phyloP scores from a whole-genome alignment of 2,113 vertebrate genomes.

The Carassius carassius region DNA sequence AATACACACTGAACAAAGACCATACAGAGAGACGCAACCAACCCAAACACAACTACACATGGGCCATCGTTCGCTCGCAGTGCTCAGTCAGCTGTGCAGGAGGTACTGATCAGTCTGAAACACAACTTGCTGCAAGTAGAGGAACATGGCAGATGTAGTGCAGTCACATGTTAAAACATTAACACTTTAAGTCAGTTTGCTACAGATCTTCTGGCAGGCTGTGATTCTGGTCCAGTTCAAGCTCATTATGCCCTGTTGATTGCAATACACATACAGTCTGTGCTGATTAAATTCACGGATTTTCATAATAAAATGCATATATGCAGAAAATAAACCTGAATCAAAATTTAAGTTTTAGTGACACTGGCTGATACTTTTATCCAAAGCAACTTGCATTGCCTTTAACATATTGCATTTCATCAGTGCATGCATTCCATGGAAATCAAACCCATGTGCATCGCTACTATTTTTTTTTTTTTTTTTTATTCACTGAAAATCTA shows the following conservation, averaged over 20 bases:
- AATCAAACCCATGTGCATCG: neutral
- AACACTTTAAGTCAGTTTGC: neutral
- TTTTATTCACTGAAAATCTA: neutral
- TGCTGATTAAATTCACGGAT: neutral
- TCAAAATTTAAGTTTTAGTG: neutral
- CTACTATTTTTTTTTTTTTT: neutral
- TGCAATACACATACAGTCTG: neutral
- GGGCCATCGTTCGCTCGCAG: conserved; percentile 80
- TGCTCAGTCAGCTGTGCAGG: conserved; percentile 85
- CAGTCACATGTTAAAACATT: neutral
- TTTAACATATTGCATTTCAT: neutral
- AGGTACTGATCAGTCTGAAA: conserved; percentile 70
- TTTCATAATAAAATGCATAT: neutral
- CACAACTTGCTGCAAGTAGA: neutral
- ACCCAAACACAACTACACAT: conserved; percentile 79
- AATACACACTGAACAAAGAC: conserved; percentile 77
- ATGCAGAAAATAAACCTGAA: neutral
- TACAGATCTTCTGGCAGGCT: neutral
- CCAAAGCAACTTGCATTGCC: neutral
- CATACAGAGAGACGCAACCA: conserved; percentile 64
- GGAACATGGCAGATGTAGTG: neutral
- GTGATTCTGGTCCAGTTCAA: neutral
- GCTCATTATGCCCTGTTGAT: neutral
- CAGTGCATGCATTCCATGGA: neutral
- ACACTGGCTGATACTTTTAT: neutral